Percentiles rank a stretch among this genome's conserved stretches.
Conservation (phyloP, 2,888 invertebrate species). For the Brenthis daphne region DNA sequence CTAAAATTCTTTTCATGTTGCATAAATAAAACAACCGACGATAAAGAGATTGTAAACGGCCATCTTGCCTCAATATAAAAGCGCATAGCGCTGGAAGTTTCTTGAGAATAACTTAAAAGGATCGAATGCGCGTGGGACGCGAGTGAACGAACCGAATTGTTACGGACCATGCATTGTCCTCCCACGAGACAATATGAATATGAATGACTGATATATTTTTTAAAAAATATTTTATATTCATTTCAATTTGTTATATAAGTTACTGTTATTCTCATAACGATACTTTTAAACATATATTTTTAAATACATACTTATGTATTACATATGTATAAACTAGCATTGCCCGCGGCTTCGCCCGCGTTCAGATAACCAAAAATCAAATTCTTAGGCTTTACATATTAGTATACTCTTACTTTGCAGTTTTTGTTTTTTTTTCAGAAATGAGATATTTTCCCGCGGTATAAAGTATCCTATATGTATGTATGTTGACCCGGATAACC, state of each 20-base stretch:
- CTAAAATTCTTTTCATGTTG: neutral
- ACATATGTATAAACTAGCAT: no score
- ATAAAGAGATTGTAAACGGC: constrained; percentile 12
- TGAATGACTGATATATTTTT: constrained; percentile 27
- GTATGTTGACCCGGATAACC: no score
- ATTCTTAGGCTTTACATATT: no score
- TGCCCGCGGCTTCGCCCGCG: no score
- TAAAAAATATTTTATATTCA: constrained; percentile 18
- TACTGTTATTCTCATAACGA: no score
- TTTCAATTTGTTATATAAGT: constrained; percentile 9
- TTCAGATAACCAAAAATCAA: no score
- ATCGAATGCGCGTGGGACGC: constrained; percentile 34
- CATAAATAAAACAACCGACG: neutral
- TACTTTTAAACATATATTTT: no score
- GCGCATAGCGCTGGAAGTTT: constrained; percentile 24
- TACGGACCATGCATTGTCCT: constrained; percentile 36
- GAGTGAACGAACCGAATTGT: constrained; percentile 40
- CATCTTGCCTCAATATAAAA: constrained; percentile 27
- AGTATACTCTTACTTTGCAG: no score
- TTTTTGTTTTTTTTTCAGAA: no score
- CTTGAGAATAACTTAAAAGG: constrained; percentile 30
- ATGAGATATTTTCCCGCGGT: no score
- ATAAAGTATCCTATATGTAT: no score
- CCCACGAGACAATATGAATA: constrained; percentile 35
- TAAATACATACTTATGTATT: no score